Evolutionary conservation across 1,140 invertebrate genomes (phyloP).

Genomic region (Pachyrhynchus sulphureomaculatus): DNA sequence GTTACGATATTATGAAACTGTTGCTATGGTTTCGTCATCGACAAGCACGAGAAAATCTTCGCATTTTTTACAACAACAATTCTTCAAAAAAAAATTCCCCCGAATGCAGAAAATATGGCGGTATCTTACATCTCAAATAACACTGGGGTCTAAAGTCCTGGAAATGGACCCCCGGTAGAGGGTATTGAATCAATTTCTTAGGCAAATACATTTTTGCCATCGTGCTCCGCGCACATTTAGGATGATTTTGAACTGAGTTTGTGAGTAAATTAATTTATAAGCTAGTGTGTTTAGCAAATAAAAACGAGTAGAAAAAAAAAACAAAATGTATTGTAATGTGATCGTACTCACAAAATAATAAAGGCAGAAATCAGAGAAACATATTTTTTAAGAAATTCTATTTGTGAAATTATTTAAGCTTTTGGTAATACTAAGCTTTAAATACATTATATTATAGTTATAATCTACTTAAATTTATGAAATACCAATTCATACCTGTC

Average conservation of each 20-base stretch:
- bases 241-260: constrained; percentile 13
- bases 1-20: constrained; percentile 79
- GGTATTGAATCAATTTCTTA: neutral
- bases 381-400: constrained; percentile 21
- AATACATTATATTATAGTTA: neutral
- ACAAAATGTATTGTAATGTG: constrained; percentile 15
- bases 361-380: constrained; percentile 20
- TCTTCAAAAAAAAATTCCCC: constrained; percentile 63
- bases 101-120: constrained; percentile 65
- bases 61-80: constrained; percentile 68
- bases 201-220: neutral
- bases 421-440: constrained; percentile 28
- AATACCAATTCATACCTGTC: constrained; percentile 1
- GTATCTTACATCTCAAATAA: constrained; percentile 74
- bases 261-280: neutral
- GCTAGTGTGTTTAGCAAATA: constrained; percentile 1
- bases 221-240: neutral
- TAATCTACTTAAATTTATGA: neutral
- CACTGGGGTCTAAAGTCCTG: constrained; percentile 56
- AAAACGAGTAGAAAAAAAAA: neutral
- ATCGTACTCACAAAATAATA: constrained; percentile 21
- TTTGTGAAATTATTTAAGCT: constrained; percentile 18
- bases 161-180: constrained; percentile 36
- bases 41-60: constrained; percentile 81
- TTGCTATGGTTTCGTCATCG: constrained; percentile 78